Conservation (phyloP, 37 sponge, comb jelly and placozoan genomes). For the Ephydatia muelleri region DNA sequence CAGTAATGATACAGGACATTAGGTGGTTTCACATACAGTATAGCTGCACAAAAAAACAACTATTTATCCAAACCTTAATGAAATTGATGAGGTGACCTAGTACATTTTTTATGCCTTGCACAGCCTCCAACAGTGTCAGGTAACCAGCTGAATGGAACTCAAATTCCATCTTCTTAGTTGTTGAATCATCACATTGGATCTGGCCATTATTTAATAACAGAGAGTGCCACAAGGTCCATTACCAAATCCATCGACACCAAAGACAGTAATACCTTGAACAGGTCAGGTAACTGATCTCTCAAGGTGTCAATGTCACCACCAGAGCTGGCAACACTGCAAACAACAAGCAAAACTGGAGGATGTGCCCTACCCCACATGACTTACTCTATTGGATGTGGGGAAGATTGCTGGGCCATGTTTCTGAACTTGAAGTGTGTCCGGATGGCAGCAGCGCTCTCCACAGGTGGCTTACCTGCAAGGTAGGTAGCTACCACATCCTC, state of each 20-base stretch:
- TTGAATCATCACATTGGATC: neutral
- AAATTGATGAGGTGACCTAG: constrained; percentile 48
- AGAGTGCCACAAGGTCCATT: neutral
- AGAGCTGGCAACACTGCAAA: constrained; percentile 3
- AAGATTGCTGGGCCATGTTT: neutral
- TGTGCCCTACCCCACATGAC: neutral
- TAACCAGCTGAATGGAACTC: constrained; percentile 52
- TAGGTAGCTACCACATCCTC: constrained; percentile 33
- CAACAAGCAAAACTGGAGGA: neutral
- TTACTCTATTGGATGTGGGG: neutral
- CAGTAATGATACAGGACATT: too few species aligned
- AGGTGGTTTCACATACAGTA: too few species aligned
- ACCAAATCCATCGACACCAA: neutral
- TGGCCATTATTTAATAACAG: neutral
- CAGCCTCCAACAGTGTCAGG: constrained; percentile 36
- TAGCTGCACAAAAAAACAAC: neutral
- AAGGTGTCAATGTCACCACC: neutral
- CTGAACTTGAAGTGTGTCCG: constrained; percentile 51
- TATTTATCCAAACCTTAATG: too few species aligned
- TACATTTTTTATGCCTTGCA: constrained; percentile 29
- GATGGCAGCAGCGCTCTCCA: constrained; percentile 4
- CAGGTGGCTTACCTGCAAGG: constrained; percentile 58
- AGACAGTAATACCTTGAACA: neutral
- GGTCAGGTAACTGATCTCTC: neutral
- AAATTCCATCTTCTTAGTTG: constrained; percentile 34